phyloP scores from a whole-genome alignment of 2,888 invertebrate species.

The Chrysodeixis includens region DNA sequence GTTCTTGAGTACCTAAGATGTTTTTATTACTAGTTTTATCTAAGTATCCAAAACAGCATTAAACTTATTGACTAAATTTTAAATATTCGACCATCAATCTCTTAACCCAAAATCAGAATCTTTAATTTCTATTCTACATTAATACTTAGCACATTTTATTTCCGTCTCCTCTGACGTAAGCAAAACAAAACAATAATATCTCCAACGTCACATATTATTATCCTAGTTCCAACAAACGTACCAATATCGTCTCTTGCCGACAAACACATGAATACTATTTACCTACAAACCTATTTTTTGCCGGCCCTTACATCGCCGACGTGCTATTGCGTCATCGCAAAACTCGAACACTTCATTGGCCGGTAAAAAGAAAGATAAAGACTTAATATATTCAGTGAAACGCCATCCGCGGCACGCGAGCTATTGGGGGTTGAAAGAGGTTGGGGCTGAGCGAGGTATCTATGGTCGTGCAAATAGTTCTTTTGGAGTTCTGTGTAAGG shows the following conservation, averaged over 20 bases:
- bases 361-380: conserved; percentile 51
- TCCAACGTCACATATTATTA: background rate
- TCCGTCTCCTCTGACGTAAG: background rate
- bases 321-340: conserved; percentile 45
- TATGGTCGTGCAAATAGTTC: background rate
- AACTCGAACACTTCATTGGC: conserved; percentile 39
- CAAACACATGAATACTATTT: conserved; percentile 47
- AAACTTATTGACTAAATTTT: too few relatives aligned
- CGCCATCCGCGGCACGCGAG: conserved; percentile 41
- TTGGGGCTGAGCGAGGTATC: conserved; percentile 8
- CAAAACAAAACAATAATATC: conserved; percentile 18
- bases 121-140: too few relatives aligned
- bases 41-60: too few relatives aligned
- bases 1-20: too few relatives aligned
- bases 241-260: conserved; percentile 17
- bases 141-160: background rate
- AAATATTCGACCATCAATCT: too few relatives aligned
- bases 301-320: conserved; percentile 19
- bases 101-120: too few relatives aligned
- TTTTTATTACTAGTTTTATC: too few relatives aligned
- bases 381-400: conserved; percentile 48
- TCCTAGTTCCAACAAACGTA: conserved; percentile 24
- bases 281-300: conserved; percentile 46
- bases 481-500: background rate
- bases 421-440: conserved; percentile 14